Evolutionary conservation across 2,888 invertebrate genomes (phyloP), one percentile per base, ranked within the genome.

Genomic region (Notocelia uddmanniana): DNA sequence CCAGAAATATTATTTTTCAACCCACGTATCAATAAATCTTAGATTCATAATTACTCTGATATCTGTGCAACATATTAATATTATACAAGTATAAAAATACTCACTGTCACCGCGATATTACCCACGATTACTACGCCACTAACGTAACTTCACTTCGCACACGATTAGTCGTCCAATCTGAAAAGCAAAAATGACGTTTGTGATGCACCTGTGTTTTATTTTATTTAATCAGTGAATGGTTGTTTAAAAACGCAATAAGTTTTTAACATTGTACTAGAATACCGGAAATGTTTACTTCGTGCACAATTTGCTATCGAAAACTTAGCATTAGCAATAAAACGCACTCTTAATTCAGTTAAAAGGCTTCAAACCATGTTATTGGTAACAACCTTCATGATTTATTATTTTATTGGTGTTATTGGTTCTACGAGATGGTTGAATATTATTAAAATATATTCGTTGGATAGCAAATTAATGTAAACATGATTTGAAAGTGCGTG

Each of bases 271-370:
- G 50, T 37, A 67, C 50, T 52, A 54, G 63, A 68, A 73, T 18
- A 64, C 26, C 50, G 58, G 68, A 62, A 60, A 67, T 67, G 71
- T 63, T 45, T 69, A 75, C 72, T 78, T 78, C 75, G 77, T 76
- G 75, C 74, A 78, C 75, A 80, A 78, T 77, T 78, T 79, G 76
- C 78, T 81, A 64, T 50, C 69, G 50, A 71, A 74, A 75, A 62
- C 62, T 48, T 76, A 81, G 79, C 76, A 78, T 77, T 80, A 79
- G 75, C 84, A 82, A 80, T 82, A 84, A 84, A 83, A 79, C 79
- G 87, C 89, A 85, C 87, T 89, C 88, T 50, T 64, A 52, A 52
- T 45, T 68, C 83, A 86, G 83, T 88, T 87, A 75, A 81, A 82
- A 74, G 87, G 87, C 86, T 89, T 90, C 87, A 74, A 84, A 82